phyloP scores from a whole-genome alignment of 2,888 invertebrate species.

The Lumbricus terrestris region DNA sequence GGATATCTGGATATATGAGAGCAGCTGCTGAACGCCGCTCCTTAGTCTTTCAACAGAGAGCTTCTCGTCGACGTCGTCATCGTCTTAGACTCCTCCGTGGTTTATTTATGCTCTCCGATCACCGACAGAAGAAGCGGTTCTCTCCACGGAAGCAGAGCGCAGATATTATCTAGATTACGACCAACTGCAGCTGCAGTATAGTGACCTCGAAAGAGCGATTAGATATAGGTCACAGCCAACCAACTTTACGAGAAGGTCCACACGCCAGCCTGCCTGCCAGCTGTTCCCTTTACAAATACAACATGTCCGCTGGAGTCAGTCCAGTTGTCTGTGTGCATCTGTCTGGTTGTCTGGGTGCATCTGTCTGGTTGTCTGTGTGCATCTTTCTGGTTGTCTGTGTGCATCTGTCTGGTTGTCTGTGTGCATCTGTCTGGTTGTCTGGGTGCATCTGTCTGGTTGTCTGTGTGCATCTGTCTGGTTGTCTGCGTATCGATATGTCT shows the following conservation, averaged over 20 bases:
- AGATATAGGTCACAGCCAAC: background rate
- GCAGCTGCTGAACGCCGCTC: background rate
- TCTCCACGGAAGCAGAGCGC: background rate
- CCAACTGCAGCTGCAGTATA: background rate
- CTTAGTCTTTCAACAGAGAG: no score
- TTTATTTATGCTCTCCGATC: background rate
- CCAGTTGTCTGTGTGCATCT: background rate
- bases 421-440: background rate
- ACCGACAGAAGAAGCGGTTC: no score
- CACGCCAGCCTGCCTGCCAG: no score
- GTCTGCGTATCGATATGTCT: background rate
- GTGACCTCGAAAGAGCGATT: background rate
- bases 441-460: background rate
- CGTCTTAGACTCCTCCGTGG: no score
- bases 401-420: background rate
- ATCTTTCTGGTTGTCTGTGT: no score
- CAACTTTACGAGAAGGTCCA: background rate
- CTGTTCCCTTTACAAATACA: background rate
- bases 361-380: constrained; percentile 18
- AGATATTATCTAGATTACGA: background rate
- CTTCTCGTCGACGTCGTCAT: no score
- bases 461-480: background rate
- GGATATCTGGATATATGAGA: background rate
- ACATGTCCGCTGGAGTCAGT: background rate
- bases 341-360: background rate